These are phyloP conservation scores for Watsonalla binaria DNA, from an alignment of 2,888 invertebrate genomes.

Conservation along the genomic window DNA sequence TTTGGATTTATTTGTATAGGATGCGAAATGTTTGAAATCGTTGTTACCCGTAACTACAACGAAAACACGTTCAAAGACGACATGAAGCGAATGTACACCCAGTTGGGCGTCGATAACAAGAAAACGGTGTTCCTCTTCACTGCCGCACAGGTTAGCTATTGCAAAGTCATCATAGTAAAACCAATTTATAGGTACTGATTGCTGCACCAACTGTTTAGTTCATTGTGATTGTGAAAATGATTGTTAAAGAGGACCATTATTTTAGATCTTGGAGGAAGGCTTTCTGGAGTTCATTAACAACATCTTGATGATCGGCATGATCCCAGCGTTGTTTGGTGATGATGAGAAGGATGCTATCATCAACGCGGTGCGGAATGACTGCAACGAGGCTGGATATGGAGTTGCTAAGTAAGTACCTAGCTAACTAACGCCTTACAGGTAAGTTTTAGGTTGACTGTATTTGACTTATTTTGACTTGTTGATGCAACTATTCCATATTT, in stretches of 20 bases:
- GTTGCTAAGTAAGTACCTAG: slow-evolving; percentile 80
- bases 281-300: slow-evolving; percentile 95
- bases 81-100: slow-evolving; percentile 86
- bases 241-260: not conserved
- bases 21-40: slow-evolving; percentile 90
- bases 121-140: slow-evolving; percentile 90
- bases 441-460: no score
- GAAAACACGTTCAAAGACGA: slow-evolving; percentile 92
- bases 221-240: not conserved
- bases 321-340: slow-evolving; percentile 91
- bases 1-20: slow-evolving; percentile 61
- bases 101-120: slow-evolving; percentile 88
- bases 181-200: no score
- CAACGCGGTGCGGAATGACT: slow-evolving; percentile 82
- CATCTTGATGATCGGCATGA: slow-evolving; percentile 92
- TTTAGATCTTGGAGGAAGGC: slow-evolving; percentile 84
- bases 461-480: not conserved
- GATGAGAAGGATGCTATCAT: slow-evolving; percentile 93
- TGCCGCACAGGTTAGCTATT: slow-evolving; percentile 82
- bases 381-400: slow-evolving; percentile 84
- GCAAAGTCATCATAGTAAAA: not conserved
- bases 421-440: no score
- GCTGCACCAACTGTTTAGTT: not conserved
- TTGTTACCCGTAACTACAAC: slow-evolving; percentile 90
- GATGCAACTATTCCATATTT: not conserved